A percentile compares a stretch with the other conserved stretches of the same genome.
These are phyloP conservation scores for Tenthredo amoena DNA, from an alignment of 2,888 invertebrate genomes.

Conservation along the genomic window DNA sequence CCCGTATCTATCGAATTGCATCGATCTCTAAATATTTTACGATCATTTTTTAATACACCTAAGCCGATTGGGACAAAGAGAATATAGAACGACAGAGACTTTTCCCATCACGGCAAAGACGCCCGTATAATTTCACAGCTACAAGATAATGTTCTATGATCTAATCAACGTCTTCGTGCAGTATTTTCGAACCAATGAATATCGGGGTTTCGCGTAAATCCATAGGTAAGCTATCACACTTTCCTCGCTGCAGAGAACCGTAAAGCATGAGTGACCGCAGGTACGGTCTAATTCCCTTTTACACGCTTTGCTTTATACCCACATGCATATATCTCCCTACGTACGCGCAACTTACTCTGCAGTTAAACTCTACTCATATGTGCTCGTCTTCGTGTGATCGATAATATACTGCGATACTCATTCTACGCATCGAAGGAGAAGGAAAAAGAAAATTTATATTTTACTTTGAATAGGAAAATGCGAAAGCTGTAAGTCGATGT, in stretches of 20 bases:
- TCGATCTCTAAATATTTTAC: neutral
- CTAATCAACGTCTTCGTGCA: slow-evolving; percentile 38
- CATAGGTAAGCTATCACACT: slow-evolving; percentile 50
- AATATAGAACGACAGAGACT: slow-evolving; percentile 9
- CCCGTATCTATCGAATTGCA: neutral
- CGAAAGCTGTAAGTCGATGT: neutral
- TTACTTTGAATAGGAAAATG: neutral
- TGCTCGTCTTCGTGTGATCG: neutral
- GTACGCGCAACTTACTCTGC: neutral
- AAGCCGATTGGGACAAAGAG: slow-evolving; percentile 22
- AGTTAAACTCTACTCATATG: neutral
- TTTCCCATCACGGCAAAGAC: slow-evolving; percentile 15
- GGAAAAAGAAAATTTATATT: neutral
- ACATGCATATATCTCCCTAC: neutral
- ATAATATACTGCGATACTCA: neutral
- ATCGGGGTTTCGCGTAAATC: slow-evolving; percentile 66
- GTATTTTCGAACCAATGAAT: slow-evolving; percentile 64
- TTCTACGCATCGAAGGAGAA: neutral
- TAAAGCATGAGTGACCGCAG: slow-evolving; percentile 72
- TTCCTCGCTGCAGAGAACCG: slow-evolving; percentile 55
- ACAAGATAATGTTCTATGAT: slow-evolving; percentile 1
- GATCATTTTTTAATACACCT: neutral
- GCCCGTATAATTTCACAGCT: neutral
- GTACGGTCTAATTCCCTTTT: slow-evolving; percentile 76
- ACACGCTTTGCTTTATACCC: slow-evolving; percentile 61